Evolutionary conservation across 2,113 vertebrate genomes (phyloP).

Genomic region (Hydropotes inermis): DNA sequence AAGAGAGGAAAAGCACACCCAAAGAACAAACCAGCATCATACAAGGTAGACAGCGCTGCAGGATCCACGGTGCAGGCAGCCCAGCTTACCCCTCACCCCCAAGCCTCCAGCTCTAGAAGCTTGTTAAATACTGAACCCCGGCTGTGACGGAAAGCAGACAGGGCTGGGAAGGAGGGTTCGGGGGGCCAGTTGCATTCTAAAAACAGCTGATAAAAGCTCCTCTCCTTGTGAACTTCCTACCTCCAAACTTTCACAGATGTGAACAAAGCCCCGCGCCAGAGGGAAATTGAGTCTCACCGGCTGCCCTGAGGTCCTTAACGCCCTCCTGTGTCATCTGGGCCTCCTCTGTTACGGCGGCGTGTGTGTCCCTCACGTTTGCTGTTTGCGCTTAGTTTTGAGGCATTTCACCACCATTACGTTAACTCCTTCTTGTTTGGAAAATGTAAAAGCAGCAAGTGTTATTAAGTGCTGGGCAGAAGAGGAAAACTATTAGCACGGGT

Average conservation of each 20-base stretch:
- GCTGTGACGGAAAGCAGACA: slow-evolving; percentile 73
- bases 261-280: neutral
- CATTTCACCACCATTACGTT: neutral
- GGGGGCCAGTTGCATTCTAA: slow-evolving; percentile 75
- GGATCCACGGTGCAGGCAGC: neutral
- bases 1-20: neutral
- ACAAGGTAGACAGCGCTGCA: accelerated
- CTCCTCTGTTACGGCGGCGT: neutral
- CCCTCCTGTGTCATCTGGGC: neutral
- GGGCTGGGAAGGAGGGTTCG: slow-evolving; percentile 67
- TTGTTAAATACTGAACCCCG: slow-evolving; percentile 65
- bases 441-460: neutral
- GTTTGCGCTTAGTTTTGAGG: neutral
- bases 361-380: too few species aligned
- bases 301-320: accelerated
- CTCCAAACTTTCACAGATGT: neutral
- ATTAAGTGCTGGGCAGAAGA: neutral
- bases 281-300: neutral
- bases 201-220: slow-evolving; percentile 14
- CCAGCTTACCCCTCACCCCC: neutral
- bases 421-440: neutral
- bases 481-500: too few species aligned
- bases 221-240: neutral
- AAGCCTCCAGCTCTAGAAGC: slow-evolving; percentile 72
- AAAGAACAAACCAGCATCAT: neutral